Conservation (phyloP, 1,140 invertebrate species). For the Pseudobourletiella spinata region DNA sequence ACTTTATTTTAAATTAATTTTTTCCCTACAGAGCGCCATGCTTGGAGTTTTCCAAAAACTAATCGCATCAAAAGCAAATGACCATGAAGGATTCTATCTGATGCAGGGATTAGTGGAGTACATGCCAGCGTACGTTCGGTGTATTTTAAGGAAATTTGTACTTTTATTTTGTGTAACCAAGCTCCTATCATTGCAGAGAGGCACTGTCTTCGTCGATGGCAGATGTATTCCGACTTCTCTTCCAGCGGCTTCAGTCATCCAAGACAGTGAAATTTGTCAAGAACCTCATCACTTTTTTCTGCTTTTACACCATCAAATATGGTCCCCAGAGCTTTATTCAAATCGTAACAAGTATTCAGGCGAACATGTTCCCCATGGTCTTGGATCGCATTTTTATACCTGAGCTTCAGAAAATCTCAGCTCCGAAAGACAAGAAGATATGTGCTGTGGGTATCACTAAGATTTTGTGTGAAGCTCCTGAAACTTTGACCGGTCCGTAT, state of each 20-base stretch:
- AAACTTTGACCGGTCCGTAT: slow-evolving; percentile 56
- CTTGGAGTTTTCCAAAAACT: slow-evolving; percentile 94
- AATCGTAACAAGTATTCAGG: slow-evolving; percentile 76
- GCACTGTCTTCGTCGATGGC: slow-evolving; percentile 47
- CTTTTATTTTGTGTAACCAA: too few relatives aligned
- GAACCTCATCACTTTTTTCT: slow-evolving; percentile 81
- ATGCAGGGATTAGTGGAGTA: slow-evolving; percentile 74
- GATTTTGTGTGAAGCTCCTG: slow-evolving; percentile 65
- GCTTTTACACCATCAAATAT: slow-evolving; percentile 70
- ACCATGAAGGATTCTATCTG: slow-evolving; percentile 91
- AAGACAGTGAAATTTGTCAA: slow-evolving; percentile 92
- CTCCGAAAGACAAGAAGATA: slow-evolving; percentile 73
- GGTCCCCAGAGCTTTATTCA: slow-evolving; percentile 60
- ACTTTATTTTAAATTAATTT: background rate
- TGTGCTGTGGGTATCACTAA: slow-evolving; percentile 79
- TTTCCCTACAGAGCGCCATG: slow-evolving; percentile 59
- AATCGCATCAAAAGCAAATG: slow-evolving; percentile 87
- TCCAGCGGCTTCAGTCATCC: slow-evolving; percentile 79
- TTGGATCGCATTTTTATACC: slow-evolving; percentile 74
- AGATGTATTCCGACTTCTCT: slow-evolving; percentile 82
- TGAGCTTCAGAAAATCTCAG: slow-evolving; percentile 78
- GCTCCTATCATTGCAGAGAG: too few relatives aligned
- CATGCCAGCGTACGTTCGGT: slow-evolving; percentile 48
- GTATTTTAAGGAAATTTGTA: too few relatives aligned
- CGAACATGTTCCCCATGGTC: slow-evolving; percentile 89